Base-by-base conservation (phyloP, 2,888 invertebrate genomes). In the Heliconius erato region DNA sequence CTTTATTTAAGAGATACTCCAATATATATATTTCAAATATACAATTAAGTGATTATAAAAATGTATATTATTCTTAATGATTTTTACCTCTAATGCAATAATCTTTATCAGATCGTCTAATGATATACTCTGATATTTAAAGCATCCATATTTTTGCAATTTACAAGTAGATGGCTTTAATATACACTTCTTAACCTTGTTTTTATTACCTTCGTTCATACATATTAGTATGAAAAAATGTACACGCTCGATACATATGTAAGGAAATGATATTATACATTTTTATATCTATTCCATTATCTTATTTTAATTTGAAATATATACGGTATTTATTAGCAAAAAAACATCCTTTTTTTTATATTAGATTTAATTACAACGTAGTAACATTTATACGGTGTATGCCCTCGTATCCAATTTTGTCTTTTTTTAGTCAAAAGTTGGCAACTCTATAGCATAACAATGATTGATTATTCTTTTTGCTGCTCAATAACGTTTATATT, bases 131-230 rank as follows among this genome's bases (percentile, higher is more conserved):
- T 79, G 78, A 80, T 79, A 82, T 78, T 78, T 74, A 77, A 79
- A 80, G 49, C 79, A 79, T 81, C 76, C 77, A 79, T 77, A 81
- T 78, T 79, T 77, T 83, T 74, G 77, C 81, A 78, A 81, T 84
- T 81, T 77, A 81, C 77, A 81, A 82, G 74, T 84, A 76, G 68
- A 84, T 83, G 78, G 68, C 69, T 74, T 71, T 84, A 82, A 83
- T 80, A 1, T 68, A 68, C 54, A 77, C 49, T 77, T 74, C 69
- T 81, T 40, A 79, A 81, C 77, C 74, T 78, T 80, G 83, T 84
- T 44, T 79, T 80, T 81, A 78, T 78, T 81, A 32, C 71, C 16
- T 44, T 54, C 40, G 16, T 49, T 54, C 40, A 5, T 49, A 80
- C 28, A 69, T 32, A n/a, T n/a, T 26, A 14, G 16, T 68, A 49